Base-by-base conservation (phyloP, 2,113 vertebrate species). In the Phylloscopus trochiloides region DNA sequence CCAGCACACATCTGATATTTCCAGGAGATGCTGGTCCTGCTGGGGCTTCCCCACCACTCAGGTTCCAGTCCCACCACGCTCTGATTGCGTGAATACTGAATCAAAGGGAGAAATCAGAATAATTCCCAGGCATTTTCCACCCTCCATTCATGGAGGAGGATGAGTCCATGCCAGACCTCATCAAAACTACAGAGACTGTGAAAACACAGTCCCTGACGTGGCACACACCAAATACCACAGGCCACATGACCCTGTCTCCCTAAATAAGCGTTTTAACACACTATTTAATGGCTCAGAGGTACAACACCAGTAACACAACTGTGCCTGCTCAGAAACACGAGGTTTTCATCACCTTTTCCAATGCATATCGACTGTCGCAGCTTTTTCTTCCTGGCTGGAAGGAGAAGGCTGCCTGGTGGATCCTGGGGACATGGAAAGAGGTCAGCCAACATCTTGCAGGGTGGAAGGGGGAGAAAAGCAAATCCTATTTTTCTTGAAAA, bases 121-220 rank as follows among this genome's bases (percentile, higher is more conserved):
- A 62, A 77, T 58, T 22, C 65, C 13, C 54, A 38, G 54, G 6
- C 1, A 4, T 54, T 83, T 92, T 17, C 58, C 5, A 2, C 16
- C 18, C 25, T 34, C 17, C 10, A 10, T 34, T 80, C 52, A 28
- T 1, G 1, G 43, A 43, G 45, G 28, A 40, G 51, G 47, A 24
- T 24, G 9, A 68, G 58, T 7, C 67, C 12, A 4, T 15, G 12
- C 19, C 26, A 74, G 61, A 32, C 7, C 34, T 54, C 65, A 57
- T 26, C 25, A 38, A 54, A 48, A 42, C 51, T 14, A 17, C 0
- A 0, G 55, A 51, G 24, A 20, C 26, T 2, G 0, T 22, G 47
- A 63, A 81, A 81, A 34, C 43, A 26, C 32, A 58, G 38, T 45
- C 50, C 2, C 1, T 16, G 22, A 24, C 3, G 1, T 0, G 0